phyloP scores from a whole-genome alignment of 2,797 vertebrate species.

The Danio kyathit region DNA sequence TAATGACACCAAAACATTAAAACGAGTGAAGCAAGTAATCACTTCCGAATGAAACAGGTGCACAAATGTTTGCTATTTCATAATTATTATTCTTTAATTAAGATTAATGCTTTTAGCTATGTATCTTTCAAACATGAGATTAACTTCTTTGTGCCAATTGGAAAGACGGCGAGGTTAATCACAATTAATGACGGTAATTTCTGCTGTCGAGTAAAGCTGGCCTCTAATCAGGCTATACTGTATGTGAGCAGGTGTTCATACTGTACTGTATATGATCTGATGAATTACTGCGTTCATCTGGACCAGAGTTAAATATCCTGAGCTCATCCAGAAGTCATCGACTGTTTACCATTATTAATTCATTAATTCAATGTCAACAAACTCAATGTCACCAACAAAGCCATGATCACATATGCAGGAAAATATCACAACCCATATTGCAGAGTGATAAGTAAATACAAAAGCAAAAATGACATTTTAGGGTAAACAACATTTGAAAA shows the following conservation, averaged over 20 bases:
- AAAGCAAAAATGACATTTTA: conserved; percentile 4
- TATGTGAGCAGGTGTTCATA: conserved; percentile 6
- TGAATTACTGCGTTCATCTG: conserved; percentile 42
- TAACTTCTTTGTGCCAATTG: neutral
- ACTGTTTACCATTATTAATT: conserved; percentile 12
- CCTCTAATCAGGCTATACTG: neutral
- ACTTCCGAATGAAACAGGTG: too few relatives aligned
- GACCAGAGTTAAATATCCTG: conserved; percentile 21
- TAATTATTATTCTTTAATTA: neutral
- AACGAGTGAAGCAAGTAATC: too few relatives aligned
- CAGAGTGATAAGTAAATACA: conserved; percentile 45
- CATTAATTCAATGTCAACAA: conserved; percentile 27
- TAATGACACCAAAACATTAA: too few relatives aligned
- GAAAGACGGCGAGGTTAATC: neutral
- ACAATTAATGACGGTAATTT: neutral
- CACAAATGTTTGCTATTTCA: neutral
- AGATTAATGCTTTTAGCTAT: neutral
- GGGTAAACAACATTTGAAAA: too few relatives aligned
- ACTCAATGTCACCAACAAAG: conserved; percentile 48
- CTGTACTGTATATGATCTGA: neutral
- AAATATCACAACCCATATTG: conserved; percentile 10
- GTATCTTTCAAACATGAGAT: neutral
- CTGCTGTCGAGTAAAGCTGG: neutral
- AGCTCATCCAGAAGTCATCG: conserved; percentile 35
- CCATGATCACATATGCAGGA: conserved; percentile 33